Conservation (phyloP, 2,797 vertebrate genomes). For the Rallus crepitans region DNA sequence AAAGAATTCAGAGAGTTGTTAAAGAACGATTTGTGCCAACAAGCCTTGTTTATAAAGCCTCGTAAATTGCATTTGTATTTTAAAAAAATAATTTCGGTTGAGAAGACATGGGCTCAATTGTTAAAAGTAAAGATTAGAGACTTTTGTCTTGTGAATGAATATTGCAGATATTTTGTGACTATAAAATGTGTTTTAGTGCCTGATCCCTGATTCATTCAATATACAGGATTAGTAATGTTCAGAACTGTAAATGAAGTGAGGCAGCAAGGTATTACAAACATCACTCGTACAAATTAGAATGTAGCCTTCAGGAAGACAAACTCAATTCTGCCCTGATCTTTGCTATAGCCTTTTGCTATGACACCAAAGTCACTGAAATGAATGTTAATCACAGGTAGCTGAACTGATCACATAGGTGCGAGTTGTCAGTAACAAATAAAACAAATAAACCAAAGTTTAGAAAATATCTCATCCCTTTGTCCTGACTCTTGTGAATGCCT, state of each 20-base stretch:
- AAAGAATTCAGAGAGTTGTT: not conserved
- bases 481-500: not conserved
- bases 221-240: not conserved
- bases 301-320: not conserved
- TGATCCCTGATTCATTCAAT: not conserved
- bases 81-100: not conserved
- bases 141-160: not conserved
- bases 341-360: not conserved
- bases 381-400: not conserved
- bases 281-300: not conserved
- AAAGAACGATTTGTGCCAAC: not conserved
- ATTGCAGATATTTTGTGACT: not conserved
- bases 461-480: not conserved
- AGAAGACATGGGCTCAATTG: rapidly evolving
- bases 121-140: not conserved
- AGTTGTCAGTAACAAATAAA: not conserved
- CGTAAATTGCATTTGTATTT: not conserved
- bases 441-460: not conserved
- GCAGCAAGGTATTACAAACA: not conserved
- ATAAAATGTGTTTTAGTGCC: not conserved
- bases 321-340: not conserved
- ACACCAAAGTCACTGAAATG: not conserved
- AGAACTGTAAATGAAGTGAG: not conserved
- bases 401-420: not conserved
- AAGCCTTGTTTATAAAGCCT: not conserved